These are phyloP conservation scores for Scotopteryx bipunctaria DNA, from an alignment of 2,888 invertebrate species.

Conservation along the genomic window DNA sequence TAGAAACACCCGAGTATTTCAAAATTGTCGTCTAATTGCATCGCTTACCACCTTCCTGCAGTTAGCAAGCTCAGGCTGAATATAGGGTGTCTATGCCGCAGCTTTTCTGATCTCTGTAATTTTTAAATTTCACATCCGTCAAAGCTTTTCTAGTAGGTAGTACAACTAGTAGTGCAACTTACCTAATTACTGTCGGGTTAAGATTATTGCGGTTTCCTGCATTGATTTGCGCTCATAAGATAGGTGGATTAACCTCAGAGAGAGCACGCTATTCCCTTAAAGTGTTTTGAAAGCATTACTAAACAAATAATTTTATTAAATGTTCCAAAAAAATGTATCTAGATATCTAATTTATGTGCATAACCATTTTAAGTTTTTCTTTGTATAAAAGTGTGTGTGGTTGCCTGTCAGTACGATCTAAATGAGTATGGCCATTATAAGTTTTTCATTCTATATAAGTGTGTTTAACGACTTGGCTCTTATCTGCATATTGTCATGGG, in stretches of 20 bases:
- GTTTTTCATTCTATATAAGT: background rate
- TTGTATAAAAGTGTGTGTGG: too few relatives aligned
- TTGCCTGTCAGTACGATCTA: too few relatives aligned
- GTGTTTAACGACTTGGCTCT: background rate
- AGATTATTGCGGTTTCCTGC: conserved; percentile 13
- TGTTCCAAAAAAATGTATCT: too few relatives aligned
- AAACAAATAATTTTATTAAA: too few relatives aligned
- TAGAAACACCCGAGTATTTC: conserved; percentile 54
- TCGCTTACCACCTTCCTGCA: conserved; percentile 52
- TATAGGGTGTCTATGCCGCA: conserved; percentile 37
- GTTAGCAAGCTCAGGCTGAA: conserved; percentile 44
- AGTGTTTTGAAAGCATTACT: too few relatives aligned
- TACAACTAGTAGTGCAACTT: conserved; percentile 10
- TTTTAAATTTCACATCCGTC: conserved; percentile 34
- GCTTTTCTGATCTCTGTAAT: conserved; percentile 30
- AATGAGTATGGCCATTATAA: background rate
- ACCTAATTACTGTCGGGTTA: conserved; percentile 4
- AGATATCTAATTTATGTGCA: too few relatives aligned
- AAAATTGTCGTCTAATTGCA: conserved; percentile 65
- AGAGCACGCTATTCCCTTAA: too few relatives aligned
- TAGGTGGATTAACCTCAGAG: too few relatives aligned
- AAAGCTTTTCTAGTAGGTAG: conserved; percentile 22
- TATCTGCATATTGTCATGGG: background rate
- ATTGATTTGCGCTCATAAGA: too few relatives aligned
- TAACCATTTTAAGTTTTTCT: too few relatives aligned